These are phyloP conservation scores for Thunnus thynnus DNA, from an alignment of 2,113 vertebrate genomes.

Conservation along the genomic window DNA sequence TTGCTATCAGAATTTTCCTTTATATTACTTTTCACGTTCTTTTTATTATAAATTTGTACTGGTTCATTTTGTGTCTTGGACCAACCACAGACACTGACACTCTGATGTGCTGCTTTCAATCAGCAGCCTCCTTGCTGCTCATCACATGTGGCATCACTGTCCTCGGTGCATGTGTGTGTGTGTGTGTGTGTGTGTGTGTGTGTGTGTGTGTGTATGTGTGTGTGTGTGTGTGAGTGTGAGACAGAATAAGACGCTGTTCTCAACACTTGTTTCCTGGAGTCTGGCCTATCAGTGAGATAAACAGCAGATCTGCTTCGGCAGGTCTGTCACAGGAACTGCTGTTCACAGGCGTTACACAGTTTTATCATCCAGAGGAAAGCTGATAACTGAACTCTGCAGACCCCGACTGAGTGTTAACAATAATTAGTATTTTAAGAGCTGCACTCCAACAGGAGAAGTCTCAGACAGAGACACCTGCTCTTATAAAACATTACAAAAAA, in stretches of 20 bases:
- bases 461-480: slow-evolving; percentile 21
- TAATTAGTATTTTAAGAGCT: slow-evolving; percentile 39
- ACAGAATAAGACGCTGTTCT: slow-evolving; percentile 59
- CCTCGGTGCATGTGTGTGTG: slow-evolving; percentile 13
- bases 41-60: not conserved
- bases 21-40: not conserved
- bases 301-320: slow-evolving; percentile 76
- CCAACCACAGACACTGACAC: slow-evolving; percentile 9
- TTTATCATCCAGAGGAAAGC: slow-evolving; percentile 52
- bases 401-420: slow-evolving; percentile 29
- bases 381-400: slow-evolving; percentile 58
- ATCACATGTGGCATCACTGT: slow-evolving; percentile 41
- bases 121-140: slow-evolving; percentile 47
- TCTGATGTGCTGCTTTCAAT: slow-evolving; percentile 50
- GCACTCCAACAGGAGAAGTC: not conserved
- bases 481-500: too few species aligned
- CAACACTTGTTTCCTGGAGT: slow-evolving; percentile 76
- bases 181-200: slow-evolving; percentile 20
- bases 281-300: slow-evolving; percentile 78
- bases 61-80: not conserved
- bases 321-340: slow-evolving; percentile 66
- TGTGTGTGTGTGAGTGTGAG: slow-evolving; percentile 27
- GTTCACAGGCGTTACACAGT: slow-evolving; percentile 59
- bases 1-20: too few species aligned
- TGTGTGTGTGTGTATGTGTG: slow-evolving; percentile 36